Conservation (phyloP, 1,140 invertebrate genomes). For the Ctenoplectra terminalis region DNA sequence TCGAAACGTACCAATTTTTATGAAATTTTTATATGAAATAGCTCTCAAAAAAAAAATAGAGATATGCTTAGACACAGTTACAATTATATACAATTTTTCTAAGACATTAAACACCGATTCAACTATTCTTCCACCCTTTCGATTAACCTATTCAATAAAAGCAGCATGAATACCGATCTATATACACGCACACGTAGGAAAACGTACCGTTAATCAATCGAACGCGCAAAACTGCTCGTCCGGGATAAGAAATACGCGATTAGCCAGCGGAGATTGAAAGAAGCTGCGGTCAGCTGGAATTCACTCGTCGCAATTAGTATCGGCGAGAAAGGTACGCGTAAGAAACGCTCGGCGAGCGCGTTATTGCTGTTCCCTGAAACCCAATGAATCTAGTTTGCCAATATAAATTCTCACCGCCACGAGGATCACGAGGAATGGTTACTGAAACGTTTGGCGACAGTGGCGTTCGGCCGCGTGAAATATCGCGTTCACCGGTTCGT, state of each 20-base stretch:
- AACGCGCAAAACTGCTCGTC: constrained; percentile 36
- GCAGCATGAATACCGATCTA: not conserved
- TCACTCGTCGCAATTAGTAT: constrained; percentile 53
- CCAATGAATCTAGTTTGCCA: not conserved
- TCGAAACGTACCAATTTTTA: no score
- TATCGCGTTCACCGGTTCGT: not conserved
- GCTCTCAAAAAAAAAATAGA: no score
- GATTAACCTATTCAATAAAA: not conserved
- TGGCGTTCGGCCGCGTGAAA: constrained; percentile 12
- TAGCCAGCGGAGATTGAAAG: constrained; percentile 21
- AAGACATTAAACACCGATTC: not conserved
- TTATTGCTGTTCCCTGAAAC: not conserved
- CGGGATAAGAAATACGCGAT: constrained; percentile 46
- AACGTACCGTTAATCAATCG: constrained; percentile 46
- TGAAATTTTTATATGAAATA: no score
- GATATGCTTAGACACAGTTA: no score
- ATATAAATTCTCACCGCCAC: not conserved
- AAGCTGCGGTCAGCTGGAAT: constrained; percentile 45
- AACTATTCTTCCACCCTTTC: not conserved
- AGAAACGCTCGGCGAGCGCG: constrained; percentile 31
- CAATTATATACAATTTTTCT: no score
- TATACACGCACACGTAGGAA: constrained; percentile 2
- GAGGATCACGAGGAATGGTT: not conserved
- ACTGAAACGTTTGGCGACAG: not conserved
- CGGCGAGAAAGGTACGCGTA: constrained; percentile 40